These are phyloP conservation scores for Tenebrosternarchus preto DNA, from an alignment of 2,113 vertebrate genomes.

Conservation along the genomic window DNA sequence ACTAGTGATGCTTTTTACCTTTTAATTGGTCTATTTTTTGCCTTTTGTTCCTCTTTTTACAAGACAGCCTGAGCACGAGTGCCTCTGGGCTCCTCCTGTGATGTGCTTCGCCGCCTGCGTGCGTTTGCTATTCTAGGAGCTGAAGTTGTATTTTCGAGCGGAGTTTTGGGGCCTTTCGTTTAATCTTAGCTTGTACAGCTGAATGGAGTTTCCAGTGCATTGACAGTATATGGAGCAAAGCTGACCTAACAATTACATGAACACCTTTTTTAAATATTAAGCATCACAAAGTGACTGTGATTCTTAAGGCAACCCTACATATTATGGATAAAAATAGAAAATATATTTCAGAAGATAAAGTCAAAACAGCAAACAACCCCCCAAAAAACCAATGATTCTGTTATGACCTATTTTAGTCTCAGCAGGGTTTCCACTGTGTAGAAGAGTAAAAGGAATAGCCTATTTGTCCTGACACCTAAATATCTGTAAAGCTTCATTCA, in stretches of 20 bases:
- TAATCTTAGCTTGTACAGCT: constrained; percentile 22
- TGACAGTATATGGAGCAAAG: neutral
- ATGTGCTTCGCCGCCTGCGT: constrained; percentile 17
- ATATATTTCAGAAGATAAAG: constrained; percentile 64
- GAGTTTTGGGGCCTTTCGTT: neutral
- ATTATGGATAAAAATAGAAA: constrained; percentile 18
- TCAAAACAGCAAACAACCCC: constrained; percentile 47
- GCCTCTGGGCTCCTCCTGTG: constrained; percentile 16
- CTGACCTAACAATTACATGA: constrained; percentile 28
- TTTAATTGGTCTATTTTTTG: constrained; percentile 52
- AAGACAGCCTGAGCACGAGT: constrained; percentile 21
- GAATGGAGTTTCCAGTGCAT: constrained; percentile 13
- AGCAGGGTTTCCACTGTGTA: constrained; percentile 63
- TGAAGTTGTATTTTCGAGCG: constrained; percentile 4
- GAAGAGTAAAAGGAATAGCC: constrained; percentile 56
- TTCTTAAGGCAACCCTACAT: neutral
- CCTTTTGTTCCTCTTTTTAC: constrained; percentile 53
- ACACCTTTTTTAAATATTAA: constrained; percentile 19
- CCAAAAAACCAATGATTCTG: constrained; percentile 68
- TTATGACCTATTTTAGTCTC: constrained; percentile 73
- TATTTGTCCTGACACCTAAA: constrained; percentile 59
- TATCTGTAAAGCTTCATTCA: constrained; percentile 66
- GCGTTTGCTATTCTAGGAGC: neutral
- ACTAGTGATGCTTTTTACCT: constrained; percentile 47
- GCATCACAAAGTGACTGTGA: neutral